A percentile compares a stretch with the other conserved stretches of the same genome.
These are phyloP conservation scores for Himantopus leucocephalus DNA, from an alignment of 2,113 vertebrate species.

Conservation along the genomic window DNA sequence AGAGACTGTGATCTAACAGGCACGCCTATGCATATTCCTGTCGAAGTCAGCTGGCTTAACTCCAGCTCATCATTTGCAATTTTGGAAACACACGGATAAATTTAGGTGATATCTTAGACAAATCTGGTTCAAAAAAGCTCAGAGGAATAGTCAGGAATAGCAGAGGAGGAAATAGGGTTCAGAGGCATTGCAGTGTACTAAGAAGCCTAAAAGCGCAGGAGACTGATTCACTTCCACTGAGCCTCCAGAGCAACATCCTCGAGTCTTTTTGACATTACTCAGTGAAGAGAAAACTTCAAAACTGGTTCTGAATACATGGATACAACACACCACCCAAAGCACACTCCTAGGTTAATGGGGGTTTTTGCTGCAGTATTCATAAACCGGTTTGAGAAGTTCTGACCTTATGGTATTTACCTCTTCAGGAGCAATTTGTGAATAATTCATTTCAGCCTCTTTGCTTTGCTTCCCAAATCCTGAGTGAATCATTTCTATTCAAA, in stretches of 20 bases:
- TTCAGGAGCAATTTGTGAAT: constrained; percentile 29
- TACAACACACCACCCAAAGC: neutral
- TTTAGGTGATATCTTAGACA: neutral
- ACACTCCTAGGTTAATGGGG: neutral
- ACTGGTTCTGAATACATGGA: neutral
- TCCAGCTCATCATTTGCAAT: neutral
- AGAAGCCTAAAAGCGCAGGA: neutral
- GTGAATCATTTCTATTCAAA: constrained; percentile 47
- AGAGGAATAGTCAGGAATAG: neutral
- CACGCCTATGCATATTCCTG: neutral
- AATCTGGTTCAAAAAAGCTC: neutral
- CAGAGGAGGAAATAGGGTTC: neutral
- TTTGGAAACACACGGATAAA: neutral
- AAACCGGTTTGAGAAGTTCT: neutral
- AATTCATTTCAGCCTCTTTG: constrained; percentile 15
- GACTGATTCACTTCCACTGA: neutral
- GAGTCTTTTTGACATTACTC: neutral
- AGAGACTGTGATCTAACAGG: neutral
- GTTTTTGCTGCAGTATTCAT: neutral
- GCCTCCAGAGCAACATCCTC: neutral
- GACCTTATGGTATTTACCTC: constrained; percentile 15
- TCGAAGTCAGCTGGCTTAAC: neutral
- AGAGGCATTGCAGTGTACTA: neutral
- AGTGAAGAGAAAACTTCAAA: neutral
- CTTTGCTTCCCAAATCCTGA: constrained; percentile 14